Evolutionary conservation across 2,888 invertebrate genomes (phyloP).

Genomic region (Drosophila meridionalis): DNA sequence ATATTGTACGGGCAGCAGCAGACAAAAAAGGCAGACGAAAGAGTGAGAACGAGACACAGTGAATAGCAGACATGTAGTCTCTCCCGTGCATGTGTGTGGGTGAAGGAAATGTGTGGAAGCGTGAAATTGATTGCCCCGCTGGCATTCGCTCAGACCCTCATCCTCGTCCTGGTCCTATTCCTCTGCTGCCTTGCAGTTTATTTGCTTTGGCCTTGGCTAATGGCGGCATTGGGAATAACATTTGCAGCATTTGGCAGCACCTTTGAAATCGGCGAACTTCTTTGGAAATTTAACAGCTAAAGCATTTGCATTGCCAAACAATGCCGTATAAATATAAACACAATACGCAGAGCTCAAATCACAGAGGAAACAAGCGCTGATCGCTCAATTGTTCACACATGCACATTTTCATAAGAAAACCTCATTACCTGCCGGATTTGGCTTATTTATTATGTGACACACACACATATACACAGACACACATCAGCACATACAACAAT

Average conservation of each 20-base stretch:
- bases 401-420: constrained; percentile 41
- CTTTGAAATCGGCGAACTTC: constrained; percentile 16
- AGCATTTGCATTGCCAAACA: constrained; percentile 33
- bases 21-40: not conserved
- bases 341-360: constrained; percentile 37
- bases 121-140: constrained; percentile 73
- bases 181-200: constrained; percentile 41
- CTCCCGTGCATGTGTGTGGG: constrained; percentile 6
- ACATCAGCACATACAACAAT: not conserved
- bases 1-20: constrained; percentile 48
- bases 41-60: constrained; percentile 9
- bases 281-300: constrained; percentile 15
- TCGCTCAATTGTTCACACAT: constrained; percentile 54
- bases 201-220: constrained; percentile 52
- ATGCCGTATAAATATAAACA: constrained; percentile 36
- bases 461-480: not conserved
- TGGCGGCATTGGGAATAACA: constrained; percentile 25
- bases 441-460: constrained; percentile 57
- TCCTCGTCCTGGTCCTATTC: not conserved
- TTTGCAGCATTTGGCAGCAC: constrained; percentile 30
- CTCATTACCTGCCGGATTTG: constrained; percentile 45
- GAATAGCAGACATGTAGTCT: constrained; percentile 1
- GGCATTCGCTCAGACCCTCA: constrained; percentile 50
- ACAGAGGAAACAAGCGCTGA: constrained; percentile 48
- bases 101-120: constrained; percentile 38